phyloP scores from a whole-genome alignment of 2,113 vertebrate species.

The Lampris megalopsis region DNA sequence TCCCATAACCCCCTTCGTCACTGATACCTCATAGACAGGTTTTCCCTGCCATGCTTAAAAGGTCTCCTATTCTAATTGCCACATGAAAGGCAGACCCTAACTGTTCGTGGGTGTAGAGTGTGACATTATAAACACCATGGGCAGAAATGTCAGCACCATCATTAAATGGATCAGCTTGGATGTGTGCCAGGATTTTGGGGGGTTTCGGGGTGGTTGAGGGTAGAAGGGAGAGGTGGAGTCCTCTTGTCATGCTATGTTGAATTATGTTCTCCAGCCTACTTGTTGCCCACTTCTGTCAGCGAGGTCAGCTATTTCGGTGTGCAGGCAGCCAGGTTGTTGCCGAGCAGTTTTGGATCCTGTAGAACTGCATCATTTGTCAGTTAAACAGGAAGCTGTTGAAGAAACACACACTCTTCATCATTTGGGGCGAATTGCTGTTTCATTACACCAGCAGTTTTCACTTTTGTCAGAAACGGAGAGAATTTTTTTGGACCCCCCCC shows the following conservation, averaged over 20 bases:
- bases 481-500: neutral
- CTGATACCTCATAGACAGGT: conserved; percentile 28
- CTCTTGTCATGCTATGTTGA: conserved; percentile 33
- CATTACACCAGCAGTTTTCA: conserved; percentile 38
- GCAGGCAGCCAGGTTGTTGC: conserved; percentile 50
- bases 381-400: conserved; percentile 41
- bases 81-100: conserved; percentile 59
- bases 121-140: conserved; percentile 61
- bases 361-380: conserved; percentile 43
- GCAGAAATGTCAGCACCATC: conserved; percentile 70
- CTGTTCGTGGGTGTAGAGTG: conserved; percentile 48
- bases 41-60: conserved; percentile 50
- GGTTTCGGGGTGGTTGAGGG: conserved; percentile 15
- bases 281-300: conserved; percentile 36
- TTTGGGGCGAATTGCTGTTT: conserved; percentile 50
- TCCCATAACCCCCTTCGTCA: conserved; percentile 16
- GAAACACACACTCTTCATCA: conserved; percentile 37
- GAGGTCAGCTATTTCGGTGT: conserved; percentile 56
- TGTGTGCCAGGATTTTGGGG: conserved; percentile 6
- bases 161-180: conserved; percentile 49
- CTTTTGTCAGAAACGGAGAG: conserved; percentile 29
- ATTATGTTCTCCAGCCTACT: conserved; percentile 18
- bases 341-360: conserved; percentile 44
- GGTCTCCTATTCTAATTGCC: conserved; percentile 54
- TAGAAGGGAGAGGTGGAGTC: conserved; percentile 6